Base-by-base conservation (phyloP, 2,888 invertebrate species). In the Agrilus cyanescens region DNA sequence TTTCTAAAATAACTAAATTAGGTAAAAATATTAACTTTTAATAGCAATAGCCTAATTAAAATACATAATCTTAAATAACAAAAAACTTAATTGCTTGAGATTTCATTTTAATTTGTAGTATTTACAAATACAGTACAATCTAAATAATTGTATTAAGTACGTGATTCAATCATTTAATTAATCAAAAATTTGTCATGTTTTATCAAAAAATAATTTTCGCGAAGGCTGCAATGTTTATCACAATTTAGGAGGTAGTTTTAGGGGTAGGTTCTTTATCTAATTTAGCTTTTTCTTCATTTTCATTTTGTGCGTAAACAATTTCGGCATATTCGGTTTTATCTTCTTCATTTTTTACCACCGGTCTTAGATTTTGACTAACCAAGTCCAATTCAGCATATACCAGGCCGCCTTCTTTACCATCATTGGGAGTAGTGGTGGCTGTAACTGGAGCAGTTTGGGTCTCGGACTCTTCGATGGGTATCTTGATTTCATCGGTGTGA, bases 241-340 rank as follows among this genome's bases (percentile, higher is more conserved):
- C 30, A 38, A 31, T 38, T 31, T 38, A 2, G 29, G 14, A 8
- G 30, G 29, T 15, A 12, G 38, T 29, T 38, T 41, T 41, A 36
- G 12, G 37, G 34, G 20, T 5, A 20, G 20, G 5, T 20, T 20
- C 20, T 20, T 20, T 20, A 20, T 20, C 20, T 20, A 7, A 20
- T 20, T 20, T 20, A 20, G 2, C 7, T 5, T 20, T 50, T 33
- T 57, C 57, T 18, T 70, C 68, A 2, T 64, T 61, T 31, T 73
- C 72, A 4, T 69, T 63, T 47, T 78, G 77, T 1, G 77, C 74
- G 65, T 86, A 86, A 0, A 86, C 77, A 43, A 88, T 88, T 63
- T 87, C 87, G 0, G 87, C 87, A 62, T 88, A 87, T 55, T 82
- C 82, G 3, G 81, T 82, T 57, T 78, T 75, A 50, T 78, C 81